These are phyloP conservation scores for Nanger granti DNA, from an alignment of 2,113 vertebrate genomes.

Conservation along the genomic window DNA sequence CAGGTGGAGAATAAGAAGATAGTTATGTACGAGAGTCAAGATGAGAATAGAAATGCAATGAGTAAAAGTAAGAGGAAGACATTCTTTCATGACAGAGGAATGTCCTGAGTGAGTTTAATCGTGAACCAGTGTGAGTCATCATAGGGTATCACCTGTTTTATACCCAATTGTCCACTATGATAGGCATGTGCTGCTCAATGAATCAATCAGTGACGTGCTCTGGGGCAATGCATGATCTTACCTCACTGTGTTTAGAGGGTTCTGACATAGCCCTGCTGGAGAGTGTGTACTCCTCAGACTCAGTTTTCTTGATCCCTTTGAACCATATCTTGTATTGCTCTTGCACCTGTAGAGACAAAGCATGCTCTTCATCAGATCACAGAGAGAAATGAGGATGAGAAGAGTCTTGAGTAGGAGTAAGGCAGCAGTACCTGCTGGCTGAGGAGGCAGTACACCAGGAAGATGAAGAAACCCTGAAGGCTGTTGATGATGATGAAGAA, in stretches of 20 bases:
- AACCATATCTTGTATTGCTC: conserved; percentile 32
- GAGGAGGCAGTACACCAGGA: conserved; percentile 67
- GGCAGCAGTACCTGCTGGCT: conserved; percentile 51
- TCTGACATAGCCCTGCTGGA: background rate
- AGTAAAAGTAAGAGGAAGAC: background rate
- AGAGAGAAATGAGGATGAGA: fast-evolving
- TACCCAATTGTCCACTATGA: no score
- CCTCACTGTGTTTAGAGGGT: background rate
- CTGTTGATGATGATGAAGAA: conserved; percentile 69
- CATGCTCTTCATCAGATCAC: background rate
- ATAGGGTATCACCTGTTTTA: background rate
- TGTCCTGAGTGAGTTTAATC: background rate
- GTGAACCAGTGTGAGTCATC: background rate
- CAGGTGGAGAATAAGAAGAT: background rate
- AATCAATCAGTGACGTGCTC: background rate
- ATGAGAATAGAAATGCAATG: background rate
- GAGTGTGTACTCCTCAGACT: background rate
- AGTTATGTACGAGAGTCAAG: background rate
- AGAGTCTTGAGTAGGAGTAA: fast-evolving
- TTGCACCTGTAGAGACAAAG: conserved; percentile 1
- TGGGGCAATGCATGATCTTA: background rate
- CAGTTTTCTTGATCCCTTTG: background rate
- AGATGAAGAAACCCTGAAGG: conserved; percentile 66
- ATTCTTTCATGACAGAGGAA: background rate
- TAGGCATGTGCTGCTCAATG: background rate